Percentiles rank a stretch among this genome's conserved stretches.
phyloP scores from a whole-genome alignment of 2,888 invertebrate species.

The Coenonympha arcania region DNA sequence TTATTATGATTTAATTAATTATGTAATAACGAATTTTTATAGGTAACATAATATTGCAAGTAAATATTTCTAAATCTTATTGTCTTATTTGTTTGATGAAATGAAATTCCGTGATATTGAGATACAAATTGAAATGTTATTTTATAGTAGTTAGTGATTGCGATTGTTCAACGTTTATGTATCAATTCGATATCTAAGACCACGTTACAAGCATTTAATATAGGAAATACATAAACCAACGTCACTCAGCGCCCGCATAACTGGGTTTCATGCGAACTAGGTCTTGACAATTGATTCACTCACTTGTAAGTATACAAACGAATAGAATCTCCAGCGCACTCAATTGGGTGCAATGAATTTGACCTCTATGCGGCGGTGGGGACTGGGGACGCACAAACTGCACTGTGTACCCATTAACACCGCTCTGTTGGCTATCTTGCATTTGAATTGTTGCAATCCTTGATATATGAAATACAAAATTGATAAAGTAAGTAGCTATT shows the following conservation, averaged over 20 bases:
- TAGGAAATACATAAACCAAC: neutral
- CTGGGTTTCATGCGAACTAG: constrained; percentile 22
- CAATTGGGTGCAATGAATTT: constrained; percentile 63
- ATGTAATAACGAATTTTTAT: too few relatives aligned
- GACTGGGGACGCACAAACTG: constrained; percentile 18
- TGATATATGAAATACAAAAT: too few relatives aligned
- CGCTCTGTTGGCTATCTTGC: neutral
- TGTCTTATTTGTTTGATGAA: too few relatives aligned
- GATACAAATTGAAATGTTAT: too few relatives aligned
- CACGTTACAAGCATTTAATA: neutral
- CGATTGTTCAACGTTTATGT: too few relatives aligned
- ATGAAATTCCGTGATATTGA: too few relatives aligned
- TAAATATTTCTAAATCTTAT: too few relatives aligned
- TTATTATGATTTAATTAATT: neutral
- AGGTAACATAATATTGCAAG: too few relatives aligned
- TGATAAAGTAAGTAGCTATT: too few relatives aligned
- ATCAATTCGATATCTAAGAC: neutral
- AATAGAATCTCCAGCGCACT: constrained; percentile 41
- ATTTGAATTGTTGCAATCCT: too few relatives aligned
- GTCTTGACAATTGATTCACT: constrained; percentile 29
- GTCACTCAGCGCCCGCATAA: constrained; percentile 6
- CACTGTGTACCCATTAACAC: constrained; percentile 3
- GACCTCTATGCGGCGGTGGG: constrained; percentile 43
- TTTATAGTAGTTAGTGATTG: too few relatives aligned
- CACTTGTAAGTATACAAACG: constrained; percentile 34